Base-by-base conservation (phyloP, 2,797 vertebrate genomes). In the Perodicticus potto region DNA sequence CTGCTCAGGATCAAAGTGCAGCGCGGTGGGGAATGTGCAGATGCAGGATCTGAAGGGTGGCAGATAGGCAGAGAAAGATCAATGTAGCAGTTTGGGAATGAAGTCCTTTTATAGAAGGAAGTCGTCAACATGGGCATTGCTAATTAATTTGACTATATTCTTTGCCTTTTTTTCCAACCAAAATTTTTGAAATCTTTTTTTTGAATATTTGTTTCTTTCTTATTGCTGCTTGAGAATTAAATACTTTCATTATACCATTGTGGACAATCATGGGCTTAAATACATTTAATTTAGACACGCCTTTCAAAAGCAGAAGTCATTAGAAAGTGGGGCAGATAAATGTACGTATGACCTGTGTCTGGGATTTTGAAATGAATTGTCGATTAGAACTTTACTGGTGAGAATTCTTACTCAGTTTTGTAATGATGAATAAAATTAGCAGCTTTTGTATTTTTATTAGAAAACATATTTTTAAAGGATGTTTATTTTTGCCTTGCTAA, bases 401-500 rank as follows among this genome's bases (percentile, higher is more conserved):
- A 25, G 32, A 37, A 77, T 87, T 61, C 2, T 3, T 34, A 78
- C 93, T 95, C 32, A 23, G 95, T 29, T 96, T 76, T 74, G 34
- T 70, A 49, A 72, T 96, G 86, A 91, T 89, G 67, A 93, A 84
- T 81, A 89, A 93, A 95, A 95, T 59, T 95, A 98, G 55, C 89
- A 80, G 57, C 69, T 94, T 96, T 87, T 73, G 72, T 89, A 74
- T 93, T 97, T 98, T 98, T 96, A 96, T 88, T 95, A 89, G 97
- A 16, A 94, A 91, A 95, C 61, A 40, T 57, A 93, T 91, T 96
- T 95, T 88, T 84, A 86, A 92, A 96, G 73, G 65, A 65, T 67
- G 13, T 91, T 85, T 93, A 72, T 67, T 93, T 98, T 98, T 97
- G 95, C 94, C 96, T 98, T 97, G 85, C 95, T 97, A 97, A 95